These are phyloP conservation scores for Conchocele bisecta DNA, from an alignment of 2,888 invertebrate genomes.

Conservation along the genomic window DNA sequence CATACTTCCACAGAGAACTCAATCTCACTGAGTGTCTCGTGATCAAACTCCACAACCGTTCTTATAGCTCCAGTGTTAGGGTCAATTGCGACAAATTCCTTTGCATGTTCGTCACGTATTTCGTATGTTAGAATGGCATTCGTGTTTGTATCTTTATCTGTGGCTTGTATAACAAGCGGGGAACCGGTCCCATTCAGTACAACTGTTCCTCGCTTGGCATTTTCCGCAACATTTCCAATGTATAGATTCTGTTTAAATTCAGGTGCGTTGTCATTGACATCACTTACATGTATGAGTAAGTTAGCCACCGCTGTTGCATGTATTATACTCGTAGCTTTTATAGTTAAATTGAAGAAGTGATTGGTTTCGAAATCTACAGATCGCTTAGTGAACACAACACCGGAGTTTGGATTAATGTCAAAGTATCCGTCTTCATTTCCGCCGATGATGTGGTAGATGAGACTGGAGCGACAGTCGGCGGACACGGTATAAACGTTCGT, in stretches of 20 bases:
- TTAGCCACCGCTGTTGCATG: slow-evolving; percentile 88
- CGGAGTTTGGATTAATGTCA: slow-evolving; percentile 91
- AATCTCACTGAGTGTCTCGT: slow-evolving; percentile 85
- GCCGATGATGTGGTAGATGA: slow-evolving; percentile 88
- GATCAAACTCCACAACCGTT: slow-evolving; percentile 86
- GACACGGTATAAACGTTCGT: slow-evolving; percentile 69
- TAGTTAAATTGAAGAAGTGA: slow-evolving; percentile 91
- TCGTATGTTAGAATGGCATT: slow-evolving; percentile 93
- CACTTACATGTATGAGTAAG: slow-evolving; percentile 92
- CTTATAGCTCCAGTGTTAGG: slow-evolving; percentile 94
- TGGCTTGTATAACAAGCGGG: slow-evolving; percentile 92
- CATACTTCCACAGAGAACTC: slow-evolving; percentile 90
- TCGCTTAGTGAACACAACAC: slow-evolving; percentile 90
- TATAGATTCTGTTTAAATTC: slow-evolving; percentile 94
- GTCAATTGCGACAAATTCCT: slow-evolving; percentile 90
- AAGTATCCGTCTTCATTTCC: slow-evolving; percentile 92
- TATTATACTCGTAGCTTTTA: slow-evolving; percentile 93
- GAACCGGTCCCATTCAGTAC: slow-evolving; percentile 86
- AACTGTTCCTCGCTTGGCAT: slow-evolving; percentile 87
- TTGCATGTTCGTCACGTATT: slow-evolving; percentile 90
- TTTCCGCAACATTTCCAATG: slow-evolving; percentile 89
- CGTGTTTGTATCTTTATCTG: slow-evolving; percentile 91
- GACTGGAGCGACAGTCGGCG: slow-evolving; percentile 76
- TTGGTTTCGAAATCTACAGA: slow-evolving; percentile 89
- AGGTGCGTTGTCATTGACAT: slow-evolving; percentile 87